A percentile compares a stretch with the other conserved stretches of the same genome.
Conservation (phyloP, 2,888 invertebrate genomes). For the Pseudococcus jackbeardsleyi region DNA sequence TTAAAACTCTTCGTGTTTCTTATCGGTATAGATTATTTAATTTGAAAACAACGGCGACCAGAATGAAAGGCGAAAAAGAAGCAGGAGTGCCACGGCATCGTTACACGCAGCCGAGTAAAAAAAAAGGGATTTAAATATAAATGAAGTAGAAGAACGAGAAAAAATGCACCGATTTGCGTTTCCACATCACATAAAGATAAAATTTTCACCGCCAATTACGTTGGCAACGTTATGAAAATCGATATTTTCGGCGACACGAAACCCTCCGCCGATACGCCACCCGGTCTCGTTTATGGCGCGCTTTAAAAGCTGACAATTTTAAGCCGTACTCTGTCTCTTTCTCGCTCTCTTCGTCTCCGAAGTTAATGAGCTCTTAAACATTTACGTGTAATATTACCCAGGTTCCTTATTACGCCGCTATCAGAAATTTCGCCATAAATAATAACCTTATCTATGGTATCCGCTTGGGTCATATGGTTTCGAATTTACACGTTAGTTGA, state of each 20-base stretch:
- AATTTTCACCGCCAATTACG: constrained; percentile 49
- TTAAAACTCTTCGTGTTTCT: constrained; percentile 32
- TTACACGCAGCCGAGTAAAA: neutral
- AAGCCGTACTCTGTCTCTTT: constrained; percentile 29
- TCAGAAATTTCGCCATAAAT: constrained; percentile 57
- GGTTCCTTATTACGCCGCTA: constrained; percentile 52
- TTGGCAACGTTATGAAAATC: constrained; percentile 38
- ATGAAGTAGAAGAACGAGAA: neutral
- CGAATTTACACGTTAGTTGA: constrained; percentile 52
- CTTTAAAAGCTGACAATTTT: constrained; percentile 57
- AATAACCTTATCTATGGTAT: constrained; percentile 53
- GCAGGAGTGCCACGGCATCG: neutral
- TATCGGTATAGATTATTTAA: constrained; percentile 30
- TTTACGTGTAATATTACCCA: constrained; percentile 53
- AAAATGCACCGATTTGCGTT: constrained; percentile 44
- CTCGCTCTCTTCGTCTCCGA: neutral
- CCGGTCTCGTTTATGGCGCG: constrained; percentile 39
- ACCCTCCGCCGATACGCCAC: neutral
- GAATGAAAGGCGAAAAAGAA: neutral
- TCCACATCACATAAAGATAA: constrained; percentile 43
- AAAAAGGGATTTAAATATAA: constrained; percentile 33
- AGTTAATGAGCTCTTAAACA: constrained; percentile 53
- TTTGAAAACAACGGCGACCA: neutral
- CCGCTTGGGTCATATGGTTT: constrained; percentile 55
- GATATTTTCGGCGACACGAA: constrained; percentile 40